These are phyloP conservation scores for Branchipolynoe longqiensis DNA, from an alignment of 2,888 invertebrate species.

Conservation along the genomic window DNA sequence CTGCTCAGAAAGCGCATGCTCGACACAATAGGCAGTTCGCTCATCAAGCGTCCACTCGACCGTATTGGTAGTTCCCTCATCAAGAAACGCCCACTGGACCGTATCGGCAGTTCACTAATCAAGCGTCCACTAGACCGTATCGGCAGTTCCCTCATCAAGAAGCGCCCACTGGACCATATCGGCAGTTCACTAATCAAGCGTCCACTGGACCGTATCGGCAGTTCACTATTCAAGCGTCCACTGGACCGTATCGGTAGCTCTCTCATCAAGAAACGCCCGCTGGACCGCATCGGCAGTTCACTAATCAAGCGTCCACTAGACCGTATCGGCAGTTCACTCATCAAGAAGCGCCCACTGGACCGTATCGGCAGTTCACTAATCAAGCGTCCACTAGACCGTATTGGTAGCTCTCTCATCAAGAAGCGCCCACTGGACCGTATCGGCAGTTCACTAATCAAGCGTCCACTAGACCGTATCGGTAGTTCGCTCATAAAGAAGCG, in stretches of 20 bases:
- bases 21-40: constrained; percentile 52
- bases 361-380: constrained; percentile 49
- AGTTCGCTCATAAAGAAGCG: constrained; percentile 43
- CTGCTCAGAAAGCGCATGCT: constrained; percentile 56
- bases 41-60: constrained; percentile 56
- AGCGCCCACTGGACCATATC: constrained; percentile 46
- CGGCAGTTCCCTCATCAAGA: constrained; percentile 57
- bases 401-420: constrained; percentile 48
- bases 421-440: constrained; percentile 42
- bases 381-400: constrained; percentile 30
- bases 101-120: constrained; percentile 34
- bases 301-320: constrained; percentile 30
- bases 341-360: constrained; percentile 38
- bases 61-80: constrained; percentile 51
- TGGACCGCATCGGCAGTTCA: constrained; percentile 49
- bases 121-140: constrained; percentile 52
- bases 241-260: constrained; percentile 51
- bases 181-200: constrained; percentile 58
- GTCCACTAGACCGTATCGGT: constrained; percentile 43
- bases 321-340: constrained; percentile 36
- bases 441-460: constrained; percentile 42
- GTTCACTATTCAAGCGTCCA: constrained; percentile 17
- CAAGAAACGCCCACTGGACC: constrained; percentile 54
- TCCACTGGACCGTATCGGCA: constrained; percentile 17
- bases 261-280: constrained; percentile 21